Conservation (phyloP, 2,888 invertebrate species). For the Polia nebulosa region DNA sequence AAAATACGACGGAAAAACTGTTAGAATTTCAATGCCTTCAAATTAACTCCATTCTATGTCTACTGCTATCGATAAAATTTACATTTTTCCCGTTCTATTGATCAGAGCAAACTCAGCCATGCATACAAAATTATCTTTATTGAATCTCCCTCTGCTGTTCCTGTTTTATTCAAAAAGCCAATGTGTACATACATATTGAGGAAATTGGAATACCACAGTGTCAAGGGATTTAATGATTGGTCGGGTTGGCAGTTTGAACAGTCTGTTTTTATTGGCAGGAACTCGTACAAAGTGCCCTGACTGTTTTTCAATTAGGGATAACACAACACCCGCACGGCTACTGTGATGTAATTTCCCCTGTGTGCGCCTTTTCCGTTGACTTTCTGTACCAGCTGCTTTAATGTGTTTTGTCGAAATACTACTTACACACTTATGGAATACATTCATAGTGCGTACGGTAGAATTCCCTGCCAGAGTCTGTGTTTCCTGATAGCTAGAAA, state of each 20-base stretch:
- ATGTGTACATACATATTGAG: slow-evolving; percentile 39
- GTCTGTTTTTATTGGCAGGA: slow-evolving; percentile 41
- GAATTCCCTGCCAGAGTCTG: no score
- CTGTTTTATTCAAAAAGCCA: slow-evolving; percentile 47
- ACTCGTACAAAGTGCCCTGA: slow-evolving; percentile 40
- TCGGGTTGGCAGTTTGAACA: slow-evolving; percentile 20
- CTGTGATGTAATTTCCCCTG: slow-evolving; percentile 49
- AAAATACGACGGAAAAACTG: neutral
- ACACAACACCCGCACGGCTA: slow-evolving; percentile 33
- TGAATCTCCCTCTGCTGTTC: slow-evolving; percentile 34
- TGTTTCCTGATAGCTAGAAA: no score
- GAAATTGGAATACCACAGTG: slow-evolving; percentile 40
- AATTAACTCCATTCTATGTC: slow-evolving; percentile 24
- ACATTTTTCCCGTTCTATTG: slow-evolving; percentile 38
- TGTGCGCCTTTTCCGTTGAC: slow-evolving; percentile 33
- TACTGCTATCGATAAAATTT: slow-evolving; percentile 35
- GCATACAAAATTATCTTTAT: slow-evolving; percentile 53
- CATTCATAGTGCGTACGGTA: no score
- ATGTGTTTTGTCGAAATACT: no score
- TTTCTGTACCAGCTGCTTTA: slow-evolving; percentile 2
- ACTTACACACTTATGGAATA: no score
- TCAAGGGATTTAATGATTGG: slow-evolving; percentile 48
- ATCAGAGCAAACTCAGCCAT: slow-evolving; percentile 30
- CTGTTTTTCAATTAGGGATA: slow-evolving; percentile 52
- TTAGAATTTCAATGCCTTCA: slow-evolving; percentile 30